Evolutionary conservation across 2,113 vertebrate species (phyloP).

Genomic region (Tetraodon nigroviridis): DNA sequence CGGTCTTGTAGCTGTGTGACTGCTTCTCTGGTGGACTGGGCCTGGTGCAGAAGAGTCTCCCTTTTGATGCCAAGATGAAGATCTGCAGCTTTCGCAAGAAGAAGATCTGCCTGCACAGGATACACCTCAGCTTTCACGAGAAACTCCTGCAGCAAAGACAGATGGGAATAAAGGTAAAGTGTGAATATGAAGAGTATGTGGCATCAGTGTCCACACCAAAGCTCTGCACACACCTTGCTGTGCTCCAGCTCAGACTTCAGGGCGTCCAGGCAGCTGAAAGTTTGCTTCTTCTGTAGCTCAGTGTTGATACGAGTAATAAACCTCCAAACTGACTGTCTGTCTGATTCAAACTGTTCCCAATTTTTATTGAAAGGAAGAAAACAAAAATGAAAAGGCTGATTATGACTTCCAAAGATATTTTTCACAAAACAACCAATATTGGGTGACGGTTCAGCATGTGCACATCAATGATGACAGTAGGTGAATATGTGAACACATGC

Average conservation of each 20-base stretch:
- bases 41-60: conserved; percentile 80
- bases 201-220: neutral
- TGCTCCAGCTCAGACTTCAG: conserved; percentile 50
- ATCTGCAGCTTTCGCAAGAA: conserved; percentile 83
- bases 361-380: conserved; percentile 25
- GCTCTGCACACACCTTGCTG: conserved; percentile 48
- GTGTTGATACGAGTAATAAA: conserved; percentile 54
- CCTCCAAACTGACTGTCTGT: conserved; percentile 57
- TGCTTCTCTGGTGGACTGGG: conserved; percentile 79
- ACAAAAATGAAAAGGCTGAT: neutral
- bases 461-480: conserved; percentile 27
- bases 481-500: conserved; percentile 13
- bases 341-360: conserved; percentile 62
- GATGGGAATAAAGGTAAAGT: neutral
- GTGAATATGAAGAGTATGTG: conserved; percentile 1
- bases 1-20: conserved; percentile 79
- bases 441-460: conserved; percentile 19
- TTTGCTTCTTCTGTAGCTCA: conserved; percentile 55
- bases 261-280: conserved; percentile 61
- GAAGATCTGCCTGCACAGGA: conserved; percentile 74
- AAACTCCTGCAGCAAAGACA: conserved; percentile 75
- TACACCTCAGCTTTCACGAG: conserved; percentile 76
- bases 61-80: conserved; percentile 83
- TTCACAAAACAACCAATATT: conserved; percentile 22
- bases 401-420: no score